Evolutionary conservation across 2,888 invertebrate genomes (phyloP).

Genomic region (Plebejus melissa): DNA sequence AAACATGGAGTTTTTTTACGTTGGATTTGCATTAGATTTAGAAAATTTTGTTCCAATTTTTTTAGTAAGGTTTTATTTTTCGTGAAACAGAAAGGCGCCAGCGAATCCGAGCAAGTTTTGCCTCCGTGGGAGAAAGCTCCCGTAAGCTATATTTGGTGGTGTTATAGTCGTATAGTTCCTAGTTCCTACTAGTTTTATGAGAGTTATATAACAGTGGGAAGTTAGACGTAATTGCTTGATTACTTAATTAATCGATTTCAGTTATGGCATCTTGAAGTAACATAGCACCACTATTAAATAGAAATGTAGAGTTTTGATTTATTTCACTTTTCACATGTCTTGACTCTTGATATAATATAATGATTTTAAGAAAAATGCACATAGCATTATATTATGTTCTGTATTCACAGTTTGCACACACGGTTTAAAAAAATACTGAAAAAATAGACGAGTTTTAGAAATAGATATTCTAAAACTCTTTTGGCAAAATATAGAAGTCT

Average conservation of each 20-base stretch:
- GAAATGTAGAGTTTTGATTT: neutral
- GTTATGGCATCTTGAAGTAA: neutral
- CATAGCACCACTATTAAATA: neutral
- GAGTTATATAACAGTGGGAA: neutral
- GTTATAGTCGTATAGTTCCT: neutral
- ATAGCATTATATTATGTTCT: too few relatives aligned
- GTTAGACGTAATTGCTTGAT: neutral
- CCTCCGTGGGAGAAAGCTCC: slow-evolving; percentile 23
- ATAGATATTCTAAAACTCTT: neutral
- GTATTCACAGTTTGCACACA: neutral
- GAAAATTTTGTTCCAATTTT: neutral
- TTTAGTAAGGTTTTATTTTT: neutral
- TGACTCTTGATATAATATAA: too few relatives aligned
- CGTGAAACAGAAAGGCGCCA: neutral
- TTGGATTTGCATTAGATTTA: neutral
- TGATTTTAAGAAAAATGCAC: too few relatives aligned
- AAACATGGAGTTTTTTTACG: neutral
- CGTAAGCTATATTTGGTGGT: slow-evolving; percentile 21
- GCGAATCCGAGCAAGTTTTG: slow-evolving; percentile 8
- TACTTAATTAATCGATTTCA: neutral
- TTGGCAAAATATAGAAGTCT: neutral
- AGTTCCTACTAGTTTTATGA: neutral
- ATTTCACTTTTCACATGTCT: neutral
- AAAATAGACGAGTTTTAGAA: too few relatives aligned
- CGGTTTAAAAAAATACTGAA: neutral